Base-by-base conservation (phyloP, 2,888 invertebrate genomes). In the Mechanitis mazaeus region DNA sequence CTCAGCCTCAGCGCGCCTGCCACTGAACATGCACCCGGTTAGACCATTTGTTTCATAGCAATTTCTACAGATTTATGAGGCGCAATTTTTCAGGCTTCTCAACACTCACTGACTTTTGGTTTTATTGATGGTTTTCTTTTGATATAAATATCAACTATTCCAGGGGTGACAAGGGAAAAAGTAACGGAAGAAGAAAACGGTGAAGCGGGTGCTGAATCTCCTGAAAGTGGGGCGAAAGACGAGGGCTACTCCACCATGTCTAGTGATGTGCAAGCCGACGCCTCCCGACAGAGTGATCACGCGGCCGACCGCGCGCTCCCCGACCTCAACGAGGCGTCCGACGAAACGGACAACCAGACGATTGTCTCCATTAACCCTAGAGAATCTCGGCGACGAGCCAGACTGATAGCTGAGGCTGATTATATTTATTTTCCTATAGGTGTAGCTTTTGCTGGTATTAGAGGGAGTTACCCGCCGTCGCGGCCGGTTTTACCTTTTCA, bases 241-340 rank as follows among this genome's bases (percentile, higher is more conserved):
- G 95, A 95, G 79, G 95, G 95, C 28, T 95, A 95, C 82, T 95
- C 95, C 64, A 95, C 95, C 3, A 95, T 95, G 95, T 95, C 95
- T 11, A 94, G 94, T 67, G 95, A 95, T 77, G 94, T 95, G 1
- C 95, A 95, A 80, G 93, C 93, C 0, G 94, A 94, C 73, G 93
- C 93, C 1, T 92, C 92, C 1, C 74, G 91, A 33, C 92, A 92
- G 54, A 92, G 92, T 64, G 92, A 92, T 72, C 87, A 92, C 67
- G 89, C 87, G 1, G 86, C 84, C 0, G 87, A 91, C 67, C 79
- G 93, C 63, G 93, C 92, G 7, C 80, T 94, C 7, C 94, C 94
- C 67, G 94, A 94, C 75, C 90, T 94, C 45, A 94, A 94, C 78
- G 94, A 94, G 75, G 94, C 93, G 9, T 94, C 93, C 20, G 94